Evolutionary conservation across 2,113 vertebrate genomes (phyloP).

Genomic region (Mirounga angustirostris): DNA sequence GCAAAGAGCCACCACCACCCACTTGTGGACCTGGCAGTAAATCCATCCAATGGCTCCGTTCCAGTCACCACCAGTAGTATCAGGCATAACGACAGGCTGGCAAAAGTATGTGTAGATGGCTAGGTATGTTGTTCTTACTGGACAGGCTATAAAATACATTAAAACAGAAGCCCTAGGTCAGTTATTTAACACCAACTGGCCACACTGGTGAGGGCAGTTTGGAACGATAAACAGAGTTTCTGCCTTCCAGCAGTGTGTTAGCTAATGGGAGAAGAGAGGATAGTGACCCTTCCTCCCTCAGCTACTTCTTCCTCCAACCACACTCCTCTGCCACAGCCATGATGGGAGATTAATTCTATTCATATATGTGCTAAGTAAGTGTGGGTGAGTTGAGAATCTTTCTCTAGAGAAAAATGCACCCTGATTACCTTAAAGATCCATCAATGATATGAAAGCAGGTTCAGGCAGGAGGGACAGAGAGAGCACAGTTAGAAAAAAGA

Average conservation of each 20-base stretch:
- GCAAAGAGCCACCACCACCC: neutral
- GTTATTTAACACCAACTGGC: neutral
- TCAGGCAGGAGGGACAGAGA: neutral
- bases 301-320: neutral
- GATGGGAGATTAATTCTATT: neutral
- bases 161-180: neutral
- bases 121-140: neutral
- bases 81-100: neutral
- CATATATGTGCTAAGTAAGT: neutral
- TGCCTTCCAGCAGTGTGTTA: neutral
- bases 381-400: neutral
- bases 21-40: neutral
- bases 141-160: neutral
- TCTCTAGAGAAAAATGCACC: neutral
- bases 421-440: slow-evolving; percentile 9
- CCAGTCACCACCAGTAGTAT: neutral
- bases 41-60: neutral
- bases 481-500: neutral
- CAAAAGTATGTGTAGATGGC: neutral
- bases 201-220: neutral
- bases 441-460: neutral
- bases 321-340: neutral
- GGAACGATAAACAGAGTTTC: neutral
- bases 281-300: neutral
- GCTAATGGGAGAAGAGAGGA: neutral